Base-by-base conservation (phyloP, 2,888 invertebrate genomes). In the Odontothrips loti region DNA sequence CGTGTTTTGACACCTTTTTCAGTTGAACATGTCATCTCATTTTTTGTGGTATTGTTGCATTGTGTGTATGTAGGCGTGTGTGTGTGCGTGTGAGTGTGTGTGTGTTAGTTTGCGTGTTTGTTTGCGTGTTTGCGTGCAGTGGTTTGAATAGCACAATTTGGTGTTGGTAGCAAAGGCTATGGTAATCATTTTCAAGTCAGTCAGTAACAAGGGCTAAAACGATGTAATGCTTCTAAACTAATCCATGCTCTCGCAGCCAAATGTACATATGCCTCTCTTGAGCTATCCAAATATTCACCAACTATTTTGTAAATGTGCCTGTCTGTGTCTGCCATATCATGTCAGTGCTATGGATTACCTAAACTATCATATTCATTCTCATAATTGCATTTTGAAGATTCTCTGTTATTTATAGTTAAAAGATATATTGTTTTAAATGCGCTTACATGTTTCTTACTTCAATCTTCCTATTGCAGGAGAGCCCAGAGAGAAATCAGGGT, bases 401-500 rank as follows among this genome's bases (percentile, higher is more conserved):
- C n/a, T n/a, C n/a, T n/a, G n/a, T n/a, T n/a, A n/a, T n/a, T n/a
- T n/a, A n/a, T n/a, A n/a, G n/a, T n/a, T n/a, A n/a, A n/a, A n/a
- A n/a, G n/a, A n/a, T n/a, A n/a, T n/a, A n/a, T n/a, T n/a, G n/a
- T n/a, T n/a, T n/a, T n/a, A n/a, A n/a, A n/a, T n/a, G n/a, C n/a
- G n/a, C 17, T 51, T 8, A 51, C 17, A 51, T 12, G 2, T 2
- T 8, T 51, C 9, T 15, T 51, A 51, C 15, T 4, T 51, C 8
- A 12, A 51, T 51, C 51, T 51, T 15, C 51, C 9, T 51, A n/a
- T n/a, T n/a, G 12, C 82, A 86, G 85, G 86, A 86, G 80, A 85
- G 85, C 63, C 83, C 84, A 27, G 86, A 88, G 82, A 86, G 88
- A 79, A 88, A 90, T 15, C 91, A 91, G 82, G 90, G 90, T 80